Percentiles rank a stretch among this genome's conserved stretches.
Evolutionary conservation across 2,888 invertebrate species (phyloP).

Genomic region (Nebria brevicollis): DNA sequence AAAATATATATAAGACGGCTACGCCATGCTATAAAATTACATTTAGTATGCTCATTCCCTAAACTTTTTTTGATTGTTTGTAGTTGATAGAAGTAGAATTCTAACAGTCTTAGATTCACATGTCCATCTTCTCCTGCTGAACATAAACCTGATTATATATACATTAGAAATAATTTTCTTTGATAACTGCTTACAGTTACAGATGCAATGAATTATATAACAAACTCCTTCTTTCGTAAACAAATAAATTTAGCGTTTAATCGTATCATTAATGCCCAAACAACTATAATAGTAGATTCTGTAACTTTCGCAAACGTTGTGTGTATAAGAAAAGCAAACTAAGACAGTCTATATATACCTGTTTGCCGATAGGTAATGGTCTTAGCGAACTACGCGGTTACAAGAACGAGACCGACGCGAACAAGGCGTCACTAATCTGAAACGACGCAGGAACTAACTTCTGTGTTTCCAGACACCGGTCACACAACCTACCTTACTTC

Average conservation of each 20-base stretch:
- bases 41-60: neutral
- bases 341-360: neutral
- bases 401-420: conserved; percentile 13
- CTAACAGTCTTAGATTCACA: too few species aligned
- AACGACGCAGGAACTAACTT: conserved; percentile 51
- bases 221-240: neutral
- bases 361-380: conserved; percentile 22
- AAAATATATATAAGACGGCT: neutral
- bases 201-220: neutral
- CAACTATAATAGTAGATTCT: neutral
- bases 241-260: neutral
- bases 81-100: neutral
- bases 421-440: conserved; percentile 52
- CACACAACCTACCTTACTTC: conserved; percentile 25
- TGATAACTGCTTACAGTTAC: neutral
- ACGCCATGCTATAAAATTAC: neutral
- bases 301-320: neutral
- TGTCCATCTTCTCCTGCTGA: too few species aligned
- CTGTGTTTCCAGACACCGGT: conserved; percentile 50
- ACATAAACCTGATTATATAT: neutral
- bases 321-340: neutral
- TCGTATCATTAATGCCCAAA: neutral
- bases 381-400: conserved; percentile 27
- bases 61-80: neutral
- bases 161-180: neutral